Percentiles rank a stretch among this genome's conserved stretches.
Evolutionary conservation across 2,113 vertebrate species (phyloP).

Genomic region (Acrocephalus kingi): DNA sequence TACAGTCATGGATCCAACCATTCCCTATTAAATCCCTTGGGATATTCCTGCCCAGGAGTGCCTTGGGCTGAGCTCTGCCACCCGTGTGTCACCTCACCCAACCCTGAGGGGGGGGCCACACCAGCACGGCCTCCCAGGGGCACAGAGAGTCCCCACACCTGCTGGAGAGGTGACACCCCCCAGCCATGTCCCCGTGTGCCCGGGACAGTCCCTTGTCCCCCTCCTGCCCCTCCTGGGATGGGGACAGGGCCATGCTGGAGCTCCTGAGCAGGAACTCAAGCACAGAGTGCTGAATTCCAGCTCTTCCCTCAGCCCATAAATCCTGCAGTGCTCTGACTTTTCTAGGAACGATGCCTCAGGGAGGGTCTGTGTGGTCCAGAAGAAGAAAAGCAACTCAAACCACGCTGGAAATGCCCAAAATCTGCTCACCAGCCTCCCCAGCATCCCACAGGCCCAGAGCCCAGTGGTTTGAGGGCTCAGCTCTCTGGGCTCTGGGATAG

Average conservation of each 20-base stretch:
- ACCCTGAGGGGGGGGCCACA: not conserved
- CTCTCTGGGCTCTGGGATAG: accelerated
- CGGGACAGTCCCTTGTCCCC: not conserved
- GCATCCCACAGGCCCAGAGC: not conserved
- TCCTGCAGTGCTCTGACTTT: not conserved
- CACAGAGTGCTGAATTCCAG: not conserved
- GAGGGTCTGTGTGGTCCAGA: conserved; percentile 22
- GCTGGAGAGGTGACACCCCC: too few species aligned
- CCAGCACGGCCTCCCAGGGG: not conserved
- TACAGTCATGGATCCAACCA: accelerated
- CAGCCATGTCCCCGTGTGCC: accelerated
- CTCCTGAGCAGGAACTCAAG: not conserved
- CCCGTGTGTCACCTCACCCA: not conserved
- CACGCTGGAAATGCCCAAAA: not conserved
- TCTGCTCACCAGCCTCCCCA: not conserved
- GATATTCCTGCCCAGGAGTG: too few species aligned
- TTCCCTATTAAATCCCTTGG: not conserved
- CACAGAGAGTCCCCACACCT: not conserved
- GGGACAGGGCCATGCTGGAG: not conserved
- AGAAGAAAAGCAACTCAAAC: not conserved
- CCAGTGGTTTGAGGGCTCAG: accelerated
- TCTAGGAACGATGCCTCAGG: not conserved
- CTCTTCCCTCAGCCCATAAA: conserved; percentile 5
- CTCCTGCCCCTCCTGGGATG: not conserved
- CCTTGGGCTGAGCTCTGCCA: not conserved